A percentile compares a stretch with the other conserved stretches of the same genome.
Evolutionary conservation across 2,888 invertebrate genomes (phyloP).

Genomic region (Clepsis dumicolana): DNA sequence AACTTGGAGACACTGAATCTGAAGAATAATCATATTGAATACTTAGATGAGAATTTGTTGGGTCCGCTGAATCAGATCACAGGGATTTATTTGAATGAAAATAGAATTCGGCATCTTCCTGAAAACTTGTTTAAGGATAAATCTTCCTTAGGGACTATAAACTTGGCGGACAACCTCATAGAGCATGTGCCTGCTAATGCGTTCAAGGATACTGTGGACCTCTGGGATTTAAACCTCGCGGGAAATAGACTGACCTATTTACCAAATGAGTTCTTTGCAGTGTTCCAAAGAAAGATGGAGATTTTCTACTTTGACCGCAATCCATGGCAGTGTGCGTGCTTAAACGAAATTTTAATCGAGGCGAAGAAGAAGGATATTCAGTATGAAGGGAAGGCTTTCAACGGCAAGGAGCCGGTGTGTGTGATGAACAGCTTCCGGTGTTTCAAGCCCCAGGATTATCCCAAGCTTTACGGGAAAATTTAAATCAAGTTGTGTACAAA

Average conservation of each 20-base stretch:
- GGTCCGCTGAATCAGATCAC: background rate
- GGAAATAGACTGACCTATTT: background rate
- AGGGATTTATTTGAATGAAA: background rate
- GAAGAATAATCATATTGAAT: background rate
- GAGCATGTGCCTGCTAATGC: background rate
- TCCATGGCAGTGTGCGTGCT: constrained; percentile 5
- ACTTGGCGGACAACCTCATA: constrained; percentile 3
- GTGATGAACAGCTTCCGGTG: background rate
- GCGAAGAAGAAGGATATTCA: background rate
- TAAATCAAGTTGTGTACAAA: no score
- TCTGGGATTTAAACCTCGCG: background rate
- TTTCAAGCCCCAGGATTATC: background rate
- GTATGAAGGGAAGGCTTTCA: background rate
- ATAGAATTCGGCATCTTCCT: background rate
- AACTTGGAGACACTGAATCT: background rate
- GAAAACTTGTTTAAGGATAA: background rate
- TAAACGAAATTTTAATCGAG: background rate
- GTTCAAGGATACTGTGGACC: background rate
- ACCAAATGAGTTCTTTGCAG: background rate
- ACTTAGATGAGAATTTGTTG: background rate
- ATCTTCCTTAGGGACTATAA: background rate
- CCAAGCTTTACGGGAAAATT: background rate
- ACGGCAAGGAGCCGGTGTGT: background rate
- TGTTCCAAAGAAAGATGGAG: background rate
- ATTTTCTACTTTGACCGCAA: background rate